Conservation (phyloP, 2,113 vertebrate genomes). For the Psittacara wagleri region DNA sequence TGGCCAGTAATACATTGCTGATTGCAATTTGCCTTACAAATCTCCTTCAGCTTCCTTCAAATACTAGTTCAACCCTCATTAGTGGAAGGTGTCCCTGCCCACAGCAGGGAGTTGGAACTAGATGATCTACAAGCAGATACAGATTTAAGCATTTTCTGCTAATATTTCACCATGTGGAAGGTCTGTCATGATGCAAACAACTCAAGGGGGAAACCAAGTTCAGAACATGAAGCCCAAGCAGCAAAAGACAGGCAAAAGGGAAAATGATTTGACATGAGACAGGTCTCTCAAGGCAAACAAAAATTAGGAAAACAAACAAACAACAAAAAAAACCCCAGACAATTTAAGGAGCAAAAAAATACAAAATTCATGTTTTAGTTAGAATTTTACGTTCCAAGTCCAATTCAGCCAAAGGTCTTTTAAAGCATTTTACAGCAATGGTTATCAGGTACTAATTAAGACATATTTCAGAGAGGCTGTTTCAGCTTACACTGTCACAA, state of each 20-base stretch:
- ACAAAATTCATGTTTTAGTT: background rate
- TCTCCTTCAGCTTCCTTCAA: background rate
- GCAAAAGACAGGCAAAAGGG: background rate
- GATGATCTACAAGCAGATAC: background rate
- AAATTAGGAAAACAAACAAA: too few relatives aligned
- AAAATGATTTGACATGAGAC: background rate
- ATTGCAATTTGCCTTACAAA: background rate
- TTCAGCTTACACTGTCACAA: background rate
- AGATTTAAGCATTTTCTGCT: background rate
- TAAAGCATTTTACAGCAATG: background rate
- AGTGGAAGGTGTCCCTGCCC: background rate
- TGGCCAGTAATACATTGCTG: background rate
- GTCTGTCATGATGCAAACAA: background rate
- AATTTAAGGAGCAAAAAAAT: background rate
- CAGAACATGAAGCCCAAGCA: background rate
- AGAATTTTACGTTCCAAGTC: background rate
- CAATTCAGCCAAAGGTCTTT: background rate
- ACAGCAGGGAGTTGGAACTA: background rate
- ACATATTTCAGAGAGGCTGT: background rate
- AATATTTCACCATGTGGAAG: fast-evolving
- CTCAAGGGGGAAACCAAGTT: background rate
- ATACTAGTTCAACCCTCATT: background rate
- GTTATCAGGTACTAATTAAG: background rate
- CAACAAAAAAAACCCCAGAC: background rate
- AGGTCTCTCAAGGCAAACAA: background rate